Percentiles rank a stretch among this genome's conserved stretches.
Evolutionary conservation across 2,113 vertebrate species (phyloP).

Genomic region (Irena cyanogastra): DNA sequence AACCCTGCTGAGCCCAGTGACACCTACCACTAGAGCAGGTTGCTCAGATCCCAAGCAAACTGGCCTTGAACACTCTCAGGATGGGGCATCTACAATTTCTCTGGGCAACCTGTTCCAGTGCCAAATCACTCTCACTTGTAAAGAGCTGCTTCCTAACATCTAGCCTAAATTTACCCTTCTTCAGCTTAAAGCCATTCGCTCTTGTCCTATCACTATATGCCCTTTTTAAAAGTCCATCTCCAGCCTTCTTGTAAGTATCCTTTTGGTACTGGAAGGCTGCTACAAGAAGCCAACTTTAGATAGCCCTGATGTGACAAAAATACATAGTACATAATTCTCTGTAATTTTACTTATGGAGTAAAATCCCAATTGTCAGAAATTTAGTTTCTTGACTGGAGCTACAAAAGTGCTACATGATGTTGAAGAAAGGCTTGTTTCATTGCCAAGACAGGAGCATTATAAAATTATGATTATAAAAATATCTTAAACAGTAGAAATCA

Average conservation of each 20-base stretch:
- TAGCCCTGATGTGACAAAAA: not conserved
- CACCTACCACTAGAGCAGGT: not conserved
- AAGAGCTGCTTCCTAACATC: not conserved
- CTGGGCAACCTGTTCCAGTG: not conserved
- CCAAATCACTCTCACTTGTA: not conserved
- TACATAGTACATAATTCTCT: not conserved
- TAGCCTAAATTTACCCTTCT: not conserved
- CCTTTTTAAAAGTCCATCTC: not conserved
- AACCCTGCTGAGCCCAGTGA: not conserved
- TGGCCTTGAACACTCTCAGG: not conserved
- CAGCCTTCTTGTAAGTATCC: not conserved
- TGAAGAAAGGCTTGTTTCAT: not conserved
- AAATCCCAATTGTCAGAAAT: not conserved
- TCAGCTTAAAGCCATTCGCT: not conserved
- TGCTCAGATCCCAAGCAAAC: not conserved
- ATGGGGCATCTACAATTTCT: not conserved
- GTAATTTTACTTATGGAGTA: not conserved
- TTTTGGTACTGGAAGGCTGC: not conserved
- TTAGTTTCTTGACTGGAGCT: not conserved
- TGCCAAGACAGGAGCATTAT: not conserved
- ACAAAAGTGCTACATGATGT: not conserved
- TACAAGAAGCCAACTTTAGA: not conserved
- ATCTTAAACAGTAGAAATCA: not conserved
- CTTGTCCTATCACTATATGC: not conserved
- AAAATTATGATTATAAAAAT: not conserved